Conservation (phyloP, 2,888 invertebrate genomes). For the Cremastinae sp. region DNA sequence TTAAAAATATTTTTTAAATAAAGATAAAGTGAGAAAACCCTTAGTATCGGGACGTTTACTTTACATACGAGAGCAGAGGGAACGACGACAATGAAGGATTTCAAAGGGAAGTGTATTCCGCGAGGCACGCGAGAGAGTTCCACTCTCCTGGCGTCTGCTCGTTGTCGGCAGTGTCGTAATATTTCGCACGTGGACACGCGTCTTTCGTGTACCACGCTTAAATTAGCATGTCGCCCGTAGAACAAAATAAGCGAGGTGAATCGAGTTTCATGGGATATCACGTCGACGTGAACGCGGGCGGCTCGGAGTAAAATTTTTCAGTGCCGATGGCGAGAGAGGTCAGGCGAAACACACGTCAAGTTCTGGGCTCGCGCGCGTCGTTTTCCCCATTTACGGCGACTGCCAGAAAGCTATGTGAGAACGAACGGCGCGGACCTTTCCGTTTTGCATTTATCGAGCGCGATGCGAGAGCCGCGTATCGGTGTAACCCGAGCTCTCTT, state of each 20-base stretch:
- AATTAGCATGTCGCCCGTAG: no score
- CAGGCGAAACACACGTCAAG: slow-evolving; percentile 27
- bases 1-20: no score
- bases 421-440: slow-evolving; percentile 68
- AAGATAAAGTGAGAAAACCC: no score
- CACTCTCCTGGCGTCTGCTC: slow-evolving; percentile 22
- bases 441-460: slow-evolving; percentile 76
- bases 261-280: slow-evolving; percentile 13
- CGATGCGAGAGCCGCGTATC: slow-evolving; percentile 18
- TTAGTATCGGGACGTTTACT: no score
- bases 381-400: not conserved
- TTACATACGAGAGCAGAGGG: no score
- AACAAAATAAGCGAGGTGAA: no score
- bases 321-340: not conserved
- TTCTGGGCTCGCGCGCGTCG: slow-evolving; percentile 16
- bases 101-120: no score
- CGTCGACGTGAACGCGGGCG: not conserved
- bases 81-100: no score
- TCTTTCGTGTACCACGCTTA: no score
- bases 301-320: not conserved
- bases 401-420: slow-evolving; percentile 61
- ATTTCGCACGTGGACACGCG: slow-evolving; percentile 41
- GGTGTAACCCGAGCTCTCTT: slow-evolving; percentile 65
- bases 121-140: no score
- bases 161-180: slow-evolving; percentile 29